phyloP scores from a whole-genome alignment of 2,113 vertebrate species.

The Anolis sagrei region DNA sequence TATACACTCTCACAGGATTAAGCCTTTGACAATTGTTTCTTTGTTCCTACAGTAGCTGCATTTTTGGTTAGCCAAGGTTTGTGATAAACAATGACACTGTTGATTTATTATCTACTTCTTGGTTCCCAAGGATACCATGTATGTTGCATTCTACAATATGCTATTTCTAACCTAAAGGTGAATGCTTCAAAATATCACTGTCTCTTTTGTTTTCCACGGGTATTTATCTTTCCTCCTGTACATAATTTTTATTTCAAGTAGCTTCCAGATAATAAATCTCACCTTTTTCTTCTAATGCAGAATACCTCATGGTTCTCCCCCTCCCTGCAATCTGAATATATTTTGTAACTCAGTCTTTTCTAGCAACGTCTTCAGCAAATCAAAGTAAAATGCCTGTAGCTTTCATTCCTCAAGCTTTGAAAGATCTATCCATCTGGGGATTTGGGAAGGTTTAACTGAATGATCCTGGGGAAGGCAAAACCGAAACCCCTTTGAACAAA shows the following conservation, averaged over 20 bases:
- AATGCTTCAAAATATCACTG: conserved; percentile 35
- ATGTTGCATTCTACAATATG: conserved; percentile 48
- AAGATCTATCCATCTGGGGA: neutral
- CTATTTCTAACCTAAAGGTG: conserved; percentile 60
- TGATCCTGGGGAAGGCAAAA: neutral
- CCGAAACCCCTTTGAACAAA: too few species aligned
- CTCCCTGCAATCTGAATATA: neutral
- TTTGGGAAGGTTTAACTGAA: neutral
- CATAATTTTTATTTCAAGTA: conserved; percentile 28
- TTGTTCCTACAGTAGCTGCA: conserved; percentile 18
- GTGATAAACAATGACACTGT: conserved; percentile 62
- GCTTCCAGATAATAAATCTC: conserved; percentile 25
- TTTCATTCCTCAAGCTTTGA: accelerated
- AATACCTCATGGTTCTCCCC: neutral
- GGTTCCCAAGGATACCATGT: conserved; percentile 70
- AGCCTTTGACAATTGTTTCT: neutral
- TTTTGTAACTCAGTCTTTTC: neutral
- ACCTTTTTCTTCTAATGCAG: neutral
- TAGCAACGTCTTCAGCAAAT: neutral
- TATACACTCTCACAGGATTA: neutral
- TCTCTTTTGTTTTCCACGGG: neutral
- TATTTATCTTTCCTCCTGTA: neutral
- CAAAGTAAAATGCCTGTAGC: accelerated
- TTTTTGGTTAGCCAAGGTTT: conserved; percentile 52
- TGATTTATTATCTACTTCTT: conserved; percentile 63